phyloP scores from a whole-genome alignment of 2,797 vertebrate genomes.

The Pelodytes ibericus region DNA sequence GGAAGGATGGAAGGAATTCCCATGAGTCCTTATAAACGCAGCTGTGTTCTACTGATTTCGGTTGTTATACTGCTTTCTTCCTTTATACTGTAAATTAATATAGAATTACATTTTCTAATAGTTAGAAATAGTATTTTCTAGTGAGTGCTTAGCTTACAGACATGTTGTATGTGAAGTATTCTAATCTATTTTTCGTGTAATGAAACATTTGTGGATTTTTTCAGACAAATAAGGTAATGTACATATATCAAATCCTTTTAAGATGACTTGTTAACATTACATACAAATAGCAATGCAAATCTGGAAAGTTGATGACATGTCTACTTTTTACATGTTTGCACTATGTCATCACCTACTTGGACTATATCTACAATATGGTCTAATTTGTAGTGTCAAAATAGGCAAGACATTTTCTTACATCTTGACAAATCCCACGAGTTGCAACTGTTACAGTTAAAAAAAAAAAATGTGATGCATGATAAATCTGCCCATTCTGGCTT shows the following conservation, averaged over 20 bases:
- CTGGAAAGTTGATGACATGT: neutral
- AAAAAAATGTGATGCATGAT: neutral
- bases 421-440: neutral
- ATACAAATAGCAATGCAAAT: constrained; percentile 6
- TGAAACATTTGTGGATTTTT: too few species aligned
- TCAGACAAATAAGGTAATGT: too few species aligned
- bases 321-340: constrained; percentile 27
- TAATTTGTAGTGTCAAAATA: constrained; percentile 1
- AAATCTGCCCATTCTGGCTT: neutral
- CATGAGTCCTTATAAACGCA: too few species aligned
- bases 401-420: neutral
- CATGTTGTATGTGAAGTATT: too few species aligned
- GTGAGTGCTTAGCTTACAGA: too few species aligned
- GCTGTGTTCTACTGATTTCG: too few species aligned
- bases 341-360: constrained; percentile 29
- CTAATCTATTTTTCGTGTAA: too few species aligned
- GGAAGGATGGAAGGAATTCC: too few species aligned
- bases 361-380: constrained; percentile 9
- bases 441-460: neutral
- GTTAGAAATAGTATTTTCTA: too few species aligned
- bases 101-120: too few species aligned
- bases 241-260: neutral
- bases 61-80: too few species aligned
- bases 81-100: too few species aligned
- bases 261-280: neutral